A percentile compares a stretch with the other conserved stretches of the same genome.
Conservation (phyloP, 1,140 invertebrate genomes). For the Papilio helenus region DNA sequence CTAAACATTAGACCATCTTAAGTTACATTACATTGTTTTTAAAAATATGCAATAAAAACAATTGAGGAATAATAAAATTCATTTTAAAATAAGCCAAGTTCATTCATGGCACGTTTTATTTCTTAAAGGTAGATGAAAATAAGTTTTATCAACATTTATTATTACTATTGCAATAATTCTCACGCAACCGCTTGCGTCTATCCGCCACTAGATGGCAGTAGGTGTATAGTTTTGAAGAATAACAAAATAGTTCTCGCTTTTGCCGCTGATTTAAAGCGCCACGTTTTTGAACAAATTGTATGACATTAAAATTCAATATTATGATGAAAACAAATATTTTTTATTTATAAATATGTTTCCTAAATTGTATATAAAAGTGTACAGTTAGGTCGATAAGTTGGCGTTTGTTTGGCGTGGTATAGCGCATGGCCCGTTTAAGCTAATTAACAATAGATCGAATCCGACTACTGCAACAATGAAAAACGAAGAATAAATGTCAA, state of each 20-base stretch:
- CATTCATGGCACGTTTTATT: not conserved
- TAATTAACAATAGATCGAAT: slow-evolving; percentile 82
- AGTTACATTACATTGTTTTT: slow-evolving; percentile 3
- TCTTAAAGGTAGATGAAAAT: not conserved
- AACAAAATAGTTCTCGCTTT: slow-evolving; percentile 57
- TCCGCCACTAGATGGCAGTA: slow-evolving; percentile 71
- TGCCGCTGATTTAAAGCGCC: slow-evolving; percentile 54
- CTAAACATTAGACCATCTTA: not conserved
- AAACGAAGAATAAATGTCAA: slow-evolving; percentile 83
- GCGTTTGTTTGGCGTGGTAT: slow-evolving; percentile 57
- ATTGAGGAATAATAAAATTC: not conserved
- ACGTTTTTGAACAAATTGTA: not conserved
- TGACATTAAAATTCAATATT: not conserved
- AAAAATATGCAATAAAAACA: not conserved
- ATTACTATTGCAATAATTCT: too few species aligned
- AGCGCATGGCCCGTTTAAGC: slow-evolving; percentile 78
- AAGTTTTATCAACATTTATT: too few species aligned
- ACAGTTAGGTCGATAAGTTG: slow-evolving; percentile 29
- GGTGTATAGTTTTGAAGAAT: slow-evolving; percentile 44
- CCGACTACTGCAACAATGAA: slow-evolving; percentile 79
- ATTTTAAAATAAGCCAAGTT: not conserved
- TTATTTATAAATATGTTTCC: not conserved
- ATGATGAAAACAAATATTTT: not conserved
- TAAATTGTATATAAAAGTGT: not conserved
- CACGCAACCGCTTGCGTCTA: slow-evolving; percentile 51